Percentiles rank a stretch among this genome's conserved stretches.
phyloP scores from a whole-genome alignment of 2,888 invertebrate species.

The Lissocephala sabroskyi region DNA sequence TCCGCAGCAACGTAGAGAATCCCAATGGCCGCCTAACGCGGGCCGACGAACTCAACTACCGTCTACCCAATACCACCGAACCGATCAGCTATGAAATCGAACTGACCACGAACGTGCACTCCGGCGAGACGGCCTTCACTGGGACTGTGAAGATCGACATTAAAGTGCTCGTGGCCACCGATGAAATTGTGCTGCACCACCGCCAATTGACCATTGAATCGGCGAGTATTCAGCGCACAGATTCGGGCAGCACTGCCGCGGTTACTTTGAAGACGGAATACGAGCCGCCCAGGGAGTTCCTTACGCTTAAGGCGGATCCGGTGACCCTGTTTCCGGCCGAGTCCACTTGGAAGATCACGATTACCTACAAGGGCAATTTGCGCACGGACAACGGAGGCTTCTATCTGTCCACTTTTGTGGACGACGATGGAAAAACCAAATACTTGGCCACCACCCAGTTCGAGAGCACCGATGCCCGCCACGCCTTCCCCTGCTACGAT shows the following conservation, averaged over 20 bases:
- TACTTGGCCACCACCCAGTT: constrained; percentile 79
- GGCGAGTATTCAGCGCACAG: constrained; percentile 31
- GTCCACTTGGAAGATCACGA: constrained; percentile 73
- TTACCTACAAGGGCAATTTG: constrained; percentile 76
- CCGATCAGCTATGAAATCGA: constrained; percentile 74
- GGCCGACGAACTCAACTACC: constrained; percentile 67
- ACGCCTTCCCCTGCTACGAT: constrained; percentile 85
- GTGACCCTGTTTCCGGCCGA: constrained; percentile 37
- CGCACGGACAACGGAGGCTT: constrained; percentile 79
- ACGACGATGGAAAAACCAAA: constrained; percentile 43
- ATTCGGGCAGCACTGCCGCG: neutral
- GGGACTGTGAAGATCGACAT: constrained; percentile 55
- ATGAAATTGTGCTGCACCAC: constrained; percentile 52
- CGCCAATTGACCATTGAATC: constrained; percentile 38
- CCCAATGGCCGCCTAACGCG: constrained; percentile 29
- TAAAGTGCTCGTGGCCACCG: constrained; percentile 29
- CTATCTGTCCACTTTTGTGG: constrained; percentile 75
- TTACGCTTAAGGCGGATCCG: constrained; percentile 32
- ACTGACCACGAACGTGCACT: constrained; percentile 59
- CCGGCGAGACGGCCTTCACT: constrained; percentile 41
- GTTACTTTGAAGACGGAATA: constrained; percentile 8
- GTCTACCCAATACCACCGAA: constrained; percentile 74
- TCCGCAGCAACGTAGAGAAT: constrained; percentile 28
- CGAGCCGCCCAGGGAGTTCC: constrained; percentile 53
- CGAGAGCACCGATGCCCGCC: constrained; percentile 78